phyloP scores from a whole-genome alignment of 2,113 vertebrate species.

The Carassius auratus region DNA sequence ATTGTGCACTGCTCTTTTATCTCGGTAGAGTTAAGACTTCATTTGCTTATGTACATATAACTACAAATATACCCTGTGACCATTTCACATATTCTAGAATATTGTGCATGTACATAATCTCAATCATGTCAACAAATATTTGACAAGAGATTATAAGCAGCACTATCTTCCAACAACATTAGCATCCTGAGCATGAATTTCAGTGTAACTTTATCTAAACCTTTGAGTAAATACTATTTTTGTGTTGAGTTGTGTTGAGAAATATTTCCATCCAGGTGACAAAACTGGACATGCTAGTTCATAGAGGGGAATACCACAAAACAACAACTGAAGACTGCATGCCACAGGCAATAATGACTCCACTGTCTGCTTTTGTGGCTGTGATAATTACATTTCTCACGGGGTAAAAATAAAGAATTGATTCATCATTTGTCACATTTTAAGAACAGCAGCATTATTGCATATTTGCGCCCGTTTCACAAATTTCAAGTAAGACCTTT shows the following conservation, averaged over 20 bases:
- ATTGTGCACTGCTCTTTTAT: too few relatives aligned
- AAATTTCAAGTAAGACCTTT: conserved; percentile 18
- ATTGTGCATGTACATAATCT: too few relatives aligned
- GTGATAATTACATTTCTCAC: background rate
- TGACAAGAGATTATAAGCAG: background rate
- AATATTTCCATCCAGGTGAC: background rate
- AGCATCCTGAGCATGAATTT: background rate
- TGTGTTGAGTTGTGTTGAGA: background rate
- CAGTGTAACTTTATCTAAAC: background rate
- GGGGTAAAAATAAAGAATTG: background rate
- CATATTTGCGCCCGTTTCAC: background rate
- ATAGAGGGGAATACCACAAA: conserved; percentile 4
- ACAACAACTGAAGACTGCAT: background rate
- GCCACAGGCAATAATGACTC: conserved; percentile 1
- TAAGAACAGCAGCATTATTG: background rate
- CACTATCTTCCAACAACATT: background rate
- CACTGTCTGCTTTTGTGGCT: conserved; percentile 6
- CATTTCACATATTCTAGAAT: too few relatives aligned
- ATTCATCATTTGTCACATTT: background rate
- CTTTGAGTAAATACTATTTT: background rate
- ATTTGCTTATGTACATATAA: too few relatives aligned
- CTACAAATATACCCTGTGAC: too few relatives aligned
- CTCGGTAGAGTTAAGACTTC: too few relatives aligned
- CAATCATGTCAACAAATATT: too few relatives aligned
- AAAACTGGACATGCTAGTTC: conserved; percentile 38